Conservation (phyloP, 2,888 invertebrate species). For the Nudaria mundana region DNA sequence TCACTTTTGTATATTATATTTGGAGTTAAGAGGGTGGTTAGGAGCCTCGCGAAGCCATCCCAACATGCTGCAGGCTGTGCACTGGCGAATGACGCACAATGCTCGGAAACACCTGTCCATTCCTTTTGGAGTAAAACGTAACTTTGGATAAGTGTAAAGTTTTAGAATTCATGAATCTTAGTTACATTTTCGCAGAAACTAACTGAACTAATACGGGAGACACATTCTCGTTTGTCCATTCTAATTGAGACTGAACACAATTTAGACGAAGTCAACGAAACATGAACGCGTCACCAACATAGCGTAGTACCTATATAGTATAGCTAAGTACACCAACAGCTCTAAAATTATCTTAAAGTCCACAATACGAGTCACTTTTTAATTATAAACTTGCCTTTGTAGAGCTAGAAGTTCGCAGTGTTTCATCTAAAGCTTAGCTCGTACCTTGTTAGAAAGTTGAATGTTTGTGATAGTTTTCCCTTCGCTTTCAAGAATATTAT, state of each 20-base stretch:
- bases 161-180: too few relatives aligned
- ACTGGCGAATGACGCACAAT: too few relatives aligned
- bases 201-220: too few relatives aligned
- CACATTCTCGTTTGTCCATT: too few relatives aligned
- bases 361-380: constrained; percentile 48
- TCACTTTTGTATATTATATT: too few relatives aligned
- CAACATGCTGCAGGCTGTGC: too few relatives aligned
- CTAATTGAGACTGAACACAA: not conserved
- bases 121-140: too few relatives aligned
- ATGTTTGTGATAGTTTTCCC: constrained; percentile 49
- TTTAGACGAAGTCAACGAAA: constrained; percentile 4
- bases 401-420: constrained; percentile 38
- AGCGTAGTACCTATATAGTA: constrained; percentile 4
- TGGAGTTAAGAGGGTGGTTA: too few relatives aligned
- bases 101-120: too few relatives aligned
- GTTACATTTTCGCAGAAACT: too few relatives aligned
- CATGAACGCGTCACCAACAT: constrained; percentile 3
- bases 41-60: too few relatives aligned
- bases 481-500: constrained; percentile 60
- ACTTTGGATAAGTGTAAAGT: too few relatives aligned
- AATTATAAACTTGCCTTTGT: constrained; percentile 69
- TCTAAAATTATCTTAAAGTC: constrained; percentile 18
- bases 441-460: constrained; percentile 66
- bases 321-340: constrained; percentile 5
- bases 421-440: constrained; percentile 49